Evolutionary conservation across 2,797 vertebrate genomes (phyloP).

Genomic region (Simalia tracyae): DNA sequence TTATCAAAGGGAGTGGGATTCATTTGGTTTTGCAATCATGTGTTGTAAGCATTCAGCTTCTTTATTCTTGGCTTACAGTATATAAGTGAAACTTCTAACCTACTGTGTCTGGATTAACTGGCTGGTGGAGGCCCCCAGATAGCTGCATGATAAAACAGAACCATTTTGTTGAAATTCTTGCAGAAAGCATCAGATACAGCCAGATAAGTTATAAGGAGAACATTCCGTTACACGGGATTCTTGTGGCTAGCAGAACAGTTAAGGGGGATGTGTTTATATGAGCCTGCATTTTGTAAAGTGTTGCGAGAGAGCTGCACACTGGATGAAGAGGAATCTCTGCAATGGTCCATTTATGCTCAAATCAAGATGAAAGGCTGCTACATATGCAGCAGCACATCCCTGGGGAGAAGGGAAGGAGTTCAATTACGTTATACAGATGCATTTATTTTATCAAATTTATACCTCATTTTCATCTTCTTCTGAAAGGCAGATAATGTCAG

Average conservation of each 20-base stretch:
- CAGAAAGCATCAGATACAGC: background rate
- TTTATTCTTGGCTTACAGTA: background rate
- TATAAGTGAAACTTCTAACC: background rate
- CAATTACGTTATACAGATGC: background rate
- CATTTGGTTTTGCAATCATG: background rate
- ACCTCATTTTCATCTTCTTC: background rate
- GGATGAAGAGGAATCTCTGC: background rate
- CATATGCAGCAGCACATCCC: background rate
- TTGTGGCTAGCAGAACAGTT: background rate
- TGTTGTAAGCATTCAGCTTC: background rate
- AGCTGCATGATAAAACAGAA: background rate
- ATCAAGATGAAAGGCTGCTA: background rate
- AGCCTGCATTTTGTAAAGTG: constrained; percentile 10
- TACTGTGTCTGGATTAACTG: background rate
- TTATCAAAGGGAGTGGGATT: background rate
- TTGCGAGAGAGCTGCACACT: background rate
- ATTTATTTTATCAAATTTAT: background rate
- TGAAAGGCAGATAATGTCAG: background rate
- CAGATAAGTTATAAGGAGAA: background rate
- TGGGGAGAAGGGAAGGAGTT: background rate
- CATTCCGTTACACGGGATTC: constrained; percentile 1
- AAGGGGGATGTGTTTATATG: constrained; percentile 3
- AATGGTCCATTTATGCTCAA: background rate
- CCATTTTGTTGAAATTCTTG: constrained; percentile 1
- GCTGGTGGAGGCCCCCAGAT: background rate